Conservation (phyloP, 1,140 invertebrate species). For the Ptiloglossa arizonensis region DNA sequence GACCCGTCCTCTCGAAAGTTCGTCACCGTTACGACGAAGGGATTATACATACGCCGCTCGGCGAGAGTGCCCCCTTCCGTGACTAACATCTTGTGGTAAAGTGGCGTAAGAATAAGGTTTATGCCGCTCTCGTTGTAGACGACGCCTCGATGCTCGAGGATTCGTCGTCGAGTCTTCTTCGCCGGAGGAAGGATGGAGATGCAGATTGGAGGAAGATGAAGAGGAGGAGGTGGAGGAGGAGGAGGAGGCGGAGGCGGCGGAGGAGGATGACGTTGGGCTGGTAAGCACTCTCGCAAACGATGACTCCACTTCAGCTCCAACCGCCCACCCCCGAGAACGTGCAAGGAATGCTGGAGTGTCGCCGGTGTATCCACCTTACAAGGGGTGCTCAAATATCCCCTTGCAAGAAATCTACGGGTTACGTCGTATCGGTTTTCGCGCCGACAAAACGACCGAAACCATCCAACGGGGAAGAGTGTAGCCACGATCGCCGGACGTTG, state of each 20-base stretch:
- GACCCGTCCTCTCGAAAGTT: constrained; percentile 63
- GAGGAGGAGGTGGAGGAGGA: constrained; percentile 56
- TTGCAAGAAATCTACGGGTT: constrained; percentile 33
- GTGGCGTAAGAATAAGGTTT: constrained; percentile 82
- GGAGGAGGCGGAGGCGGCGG: constrained; percentile 63
- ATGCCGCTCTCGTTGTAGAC: constrained; percentile 71
- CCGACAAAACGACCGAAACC: background rate
- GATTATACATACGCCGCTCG: constrained; percentile 66
- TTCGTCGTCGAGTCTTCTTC: constrained; percentile 63
- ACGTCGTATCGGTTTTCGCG: background rate
- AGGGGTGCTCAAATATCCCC: constrained; percentile 67
- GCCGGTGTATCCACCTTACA: constrained; percentile 71
- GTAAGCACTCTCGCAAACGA: constrained; percentile 75
- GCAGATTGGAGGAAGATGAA: constrained; percentile 39
- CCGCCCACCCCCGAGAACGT: constrained; percentile 67
- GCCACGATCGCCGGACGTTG: background rate
- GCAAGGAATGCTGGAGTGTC: constrained; percentile 73
- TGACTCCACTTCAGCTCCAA: constrained; percentile 76
- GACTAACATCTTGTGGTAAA: constrained; percentile 77
- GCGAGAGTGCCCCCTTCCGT: constrained; percentile 70
- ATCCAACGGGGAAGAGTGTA: background rate
- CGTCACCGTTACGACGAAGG: constrained; percentile 71
- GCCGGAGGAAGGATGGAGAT: constrained; percentile 28
- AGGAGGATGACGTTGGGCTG: constrained; percentile 68
- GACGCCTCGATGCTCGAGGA: constrained; percentile 67